phyloP scores from a whole-genome alignment of 2,113 vertebrate genomes.

The Abramis brama region DNA sequence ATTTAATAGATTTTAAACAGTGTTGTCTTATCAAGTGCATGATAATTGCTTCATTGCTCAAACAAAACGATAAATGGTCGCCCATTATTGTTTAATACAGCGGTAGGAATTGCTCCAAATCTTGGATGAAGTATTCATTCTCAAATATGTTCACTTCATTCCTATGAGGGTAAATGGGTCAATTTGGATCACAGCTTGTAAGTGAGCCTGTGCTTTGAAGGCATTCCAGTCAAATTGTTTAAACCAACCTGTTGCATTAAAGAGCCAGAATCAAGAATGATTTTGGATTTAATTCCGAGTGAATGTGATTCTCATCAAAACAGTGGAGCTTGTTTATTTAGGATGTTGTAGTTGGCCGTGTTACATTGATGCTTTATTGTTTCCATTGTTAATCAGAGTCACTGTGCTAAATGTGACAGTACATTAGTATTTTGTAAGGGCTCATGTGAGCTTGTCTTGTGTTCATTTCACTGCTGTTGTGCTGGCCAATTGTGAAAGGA shows the following conservation, averaged over 20 bases:
- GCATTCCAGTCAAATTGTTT: not conserved
- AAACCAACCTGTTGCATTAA: not conserved
- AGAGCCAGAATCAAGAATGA: not conserved
- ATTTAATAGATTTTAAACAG: not conserved
- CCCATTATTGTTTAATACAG: not conserved
- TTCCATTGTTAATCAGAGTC: not conserved
- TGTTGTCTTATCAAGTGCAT: not conserved
- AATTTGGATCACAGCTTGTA: not conserved
- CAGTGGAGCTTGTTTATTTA: not conserved
- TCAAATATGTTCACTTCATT: not conserved
- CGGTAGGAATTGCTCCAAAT: not conserved
- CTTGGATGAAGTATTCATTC: not conserved
- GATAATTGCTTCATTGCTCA: not conserved
- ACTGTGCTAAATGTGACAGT: not conserved
- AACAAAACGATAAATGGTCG: not conserved
- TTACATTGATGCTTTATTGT: not conserved
- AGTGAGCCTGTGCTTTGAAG: conserved; percentile 15
- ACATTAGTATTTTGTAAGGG: not conserved
- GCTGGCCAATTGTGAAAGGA: not conserved
- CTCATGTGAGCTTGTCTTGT: not conserved
- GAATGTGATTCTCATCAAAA: conserved; percentile 4
- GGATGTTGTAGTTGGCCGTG: not conserved
- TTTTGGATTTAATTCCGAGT: not conserved
- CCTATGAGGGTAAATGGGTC: not conserved
- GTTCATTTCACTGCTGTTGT: not conserved